Conservation (phyloP, 2,113 vertebrate genomes). For the zebrafish (Danio rerio) region GRCz12tu NC_133180.1:34316001-34316500, state of each 20-base stretch:
- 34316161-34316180: background rate
- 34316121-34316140: background rate
- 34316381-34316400: constrained; percentile 69
- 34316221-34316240: constrained; percentile 96
- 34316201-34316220: constrained; percentile 95
- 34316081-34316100: background rate
- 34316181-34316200: constrained; percentile 69
- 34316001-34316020: constrained; percentile 27
- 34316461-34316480: background rate
- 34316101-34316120: constrained; percentile 6
- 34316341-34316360: constrained; percentile 91
- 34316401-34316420: constrained; percentile 8
- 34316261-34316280: constrained; percentile 78
- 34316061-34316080: background rate
- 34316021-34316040: background rate
- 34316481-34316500: background rate
- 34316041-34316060: background rate
- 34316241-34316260: constrained; percentile 88
- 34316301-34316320: constrained; percentile 86
- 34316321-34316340: constrained; percentile 89
- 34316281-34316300: constrained; percentile 80
- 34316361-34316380: constrained; percentile 87
- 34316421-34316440: background rate
- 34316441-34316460: background rate
- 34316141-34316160: background rate